Conservation (phyloP, 2,888 invertebrate species). For the Syrphus vitripennis region DNA sequence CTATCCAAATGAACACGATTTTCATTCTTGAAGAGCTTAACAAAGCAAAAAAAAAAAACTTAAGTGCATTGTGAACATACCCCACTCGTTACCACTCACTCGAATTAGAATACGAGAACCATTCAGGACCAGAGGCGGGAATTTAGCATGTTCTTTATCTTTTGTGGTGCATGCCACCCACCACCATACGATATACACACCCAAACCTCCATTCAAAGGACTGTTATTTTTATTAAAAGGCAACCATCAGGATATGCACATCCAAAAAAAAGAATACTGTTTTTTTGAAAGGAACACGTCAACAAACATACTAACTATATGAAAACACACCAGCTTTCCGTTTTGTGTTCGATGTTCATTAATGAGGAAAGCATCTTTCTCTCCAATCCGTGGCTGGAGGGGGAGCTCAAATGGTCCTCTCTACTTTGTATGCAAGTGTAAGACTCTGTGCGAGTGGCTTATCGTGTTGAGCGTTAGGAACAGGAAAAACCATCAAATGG, state of each 20-base stretch:
- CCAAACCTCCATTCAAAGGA: neutral
- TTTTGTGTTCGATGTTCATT: conserved; percentile 66
- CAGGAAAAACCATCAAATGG: conserved; percentile 31
- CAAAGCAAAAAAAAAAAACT: neutral
- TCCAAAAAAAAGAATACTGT: neutral
- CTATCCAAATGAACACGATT: conserved; percentile 30
- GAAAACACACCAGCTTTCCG: conserved; percentile 41
- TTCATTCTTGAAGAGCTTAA: conserved; percentile 9
- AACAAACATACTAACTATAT: conserved; percentile 2
- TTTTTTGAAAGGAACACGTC: neutral
- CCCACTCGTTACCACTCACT: conserved; percentile 25
- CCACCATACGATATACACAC: neutral
- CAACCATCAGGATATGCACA: conserved; percentile 17
- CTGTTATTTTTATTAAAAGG: conserved; percentile 55
- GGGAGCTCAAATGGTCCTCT: neutral
- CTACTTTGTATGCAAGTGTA: neutral
- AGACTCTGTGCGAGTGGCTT: conserved; percentile 4
- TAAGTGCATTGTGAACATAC: conserved; percentile 32
- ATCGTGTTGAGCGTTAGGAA: conserved; percentile 17
- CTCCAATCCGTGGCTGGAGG: neutral
- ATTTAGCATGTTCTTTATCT: conserved; percentile 24
- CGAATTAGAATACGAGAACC: conserved; percentile 48
- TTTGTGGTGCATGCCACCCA: conserved; percentile 44
- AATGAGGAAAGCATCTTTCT: conserved; percentile 59
- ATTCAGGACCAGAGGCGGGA: conserved; percentile 24